A percentile compares a stretch with the other conserved stretches of the same genome.
phyloP scores from a whole-genome alignment of 2,113 vertebrate genomes.

The Tragulus kanchil region DNA sequence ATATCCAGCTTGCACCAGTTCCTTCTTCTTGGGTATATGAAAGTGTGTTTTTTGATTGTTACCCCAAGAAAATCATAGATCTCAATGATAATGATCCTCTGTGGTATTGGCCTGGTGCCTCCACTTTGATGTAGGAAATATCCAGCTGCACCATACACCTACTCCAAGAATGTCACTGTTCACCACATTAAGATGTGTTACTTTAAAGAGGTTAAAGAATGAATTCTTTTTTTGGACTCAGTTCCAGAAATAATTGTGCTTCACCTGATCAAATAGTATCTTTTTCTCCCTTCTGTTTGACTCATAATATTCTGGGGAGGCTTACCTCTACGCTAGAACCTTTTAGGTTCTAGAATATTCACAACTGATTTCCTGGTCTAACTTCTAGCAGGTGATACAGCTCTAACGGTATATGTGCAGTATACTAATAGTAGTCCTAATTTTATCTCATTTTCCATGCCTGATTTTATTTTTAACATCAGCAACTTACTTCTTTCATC shows the following conservation, averaged over 20 bases:
- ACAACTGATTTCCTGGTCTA: background rate
- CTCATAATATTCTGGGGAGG: background rate
- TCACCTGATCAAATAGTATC: constrained; percentile 45
- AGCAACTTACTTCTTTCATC: background rate
- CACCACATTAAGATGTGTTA: background rate
- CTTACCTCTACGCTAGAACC: background rate
- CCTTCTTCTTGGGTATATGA: background rate
- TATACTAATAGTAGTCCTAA: background rate
- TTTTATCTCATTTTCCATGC: background rate
- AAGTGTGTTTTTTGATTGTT: constrained; percentile 24
- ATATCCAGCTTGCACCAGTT: too few relatives aligned
- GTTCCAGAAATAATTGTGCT: constrained; percentile 16
- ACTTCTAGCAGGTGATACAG: background rate
- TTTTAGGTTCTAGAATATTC: background rate
- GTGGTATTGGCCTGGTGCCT: background rate
- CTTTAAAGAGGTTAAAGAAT: constrained; percentile 7
- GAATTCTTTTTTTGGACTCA: background rate
- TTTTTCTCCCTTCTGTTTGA: background rate
- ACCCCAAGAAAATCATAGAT: background rate
- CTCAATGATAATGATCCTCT: background rate
- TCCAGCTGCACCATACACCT: background rate
- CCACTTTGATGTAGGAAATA: background rate
- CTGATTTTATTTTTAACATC: background rate
- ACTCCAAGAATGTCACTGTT: background rate
- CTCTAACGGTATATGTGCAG: too few relatives aligned